These are phyloP conservation scores for Danio albolineatus DNA, from an alignment of 2,797 vertebrate genomes.

Conservation along the genomic window DNA sequence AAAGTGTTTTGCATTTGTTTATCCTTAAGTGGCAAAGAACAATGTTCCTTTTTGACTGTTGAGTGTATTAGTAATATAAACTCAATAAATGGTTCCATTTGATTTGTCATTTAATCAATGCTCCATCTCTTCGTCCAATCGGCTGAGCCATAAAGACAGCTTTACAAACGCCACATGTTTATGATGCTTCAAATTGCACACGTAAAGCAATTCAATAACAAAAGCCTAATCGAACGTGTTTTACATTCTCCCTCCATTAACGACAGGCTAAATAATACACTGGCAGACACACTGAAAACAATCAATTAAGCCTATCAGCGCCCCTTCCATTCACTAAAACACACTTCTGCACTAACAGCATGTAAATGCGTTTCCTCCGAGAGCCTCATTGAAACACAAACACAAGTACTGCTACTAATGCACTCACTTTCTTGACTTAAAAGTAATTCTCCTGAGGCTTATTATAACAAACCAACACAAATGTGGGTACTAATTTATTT, in stretches of 20 bases:
- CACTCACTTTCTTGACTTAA: background rate
- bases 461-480: too few relatives aligned
- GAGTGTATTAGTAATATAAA: background rate
- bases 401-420: background rate
- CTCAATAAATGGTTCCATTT: background rate
- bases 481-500: too few relatives aligned
- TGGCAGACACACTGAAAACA: constrained; percentile 4
- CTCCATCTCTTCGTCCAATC: background rate
- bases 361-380: background rate
- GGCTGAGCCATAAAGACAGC: background rate
- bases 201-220: constrained; percentile 45
- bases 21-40: background rate
- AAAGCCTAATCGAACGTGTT: constrained; percentile 19
- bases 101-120: constrained; percentile 33
- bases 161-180: background rate
- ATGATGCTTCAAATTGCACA: background rate
- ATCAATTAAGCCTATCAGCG: constrained; percentile 24
- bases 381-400: background rate
- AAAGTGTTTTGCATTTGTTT: background rate
- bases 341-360: background rate
- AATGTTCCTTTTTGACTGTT: background rate
- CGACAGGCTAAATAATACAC: constrained; percentile 19
- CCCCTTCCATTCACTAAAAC: background rate
- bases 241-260: constrained; percentile 33
- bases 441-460: background rate